Evolutionary conservation across 2,113 vertebrate genomes (phyloP), one percentile per base, ranked within the genome.

Genomic region (Lipophrys pholis): DNA sequence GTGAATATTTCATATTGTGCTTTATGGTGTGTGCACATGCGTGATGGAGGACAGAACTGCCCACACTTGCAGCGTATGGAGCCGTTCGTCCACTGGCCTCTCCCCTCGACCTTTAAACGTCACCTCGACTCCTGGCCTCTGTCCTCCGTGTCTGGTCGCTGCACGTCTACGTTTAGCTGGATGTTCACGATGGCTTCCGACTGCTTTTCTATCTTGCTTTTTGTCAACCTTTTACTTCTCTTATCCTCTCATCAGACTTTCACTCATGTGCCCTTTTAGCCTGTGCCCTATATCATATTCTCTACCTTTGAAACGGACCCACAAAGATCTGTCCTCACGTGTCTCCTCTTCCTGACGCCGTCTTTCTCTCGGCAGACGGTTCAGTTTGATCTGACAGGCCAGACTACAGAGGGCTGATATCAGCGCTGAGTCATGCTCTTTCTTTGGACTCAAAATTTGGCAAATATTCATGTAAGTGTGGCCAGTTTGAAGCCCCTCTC

Each of bases 1-100:
- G 81, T 91, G 80, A 92, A 92, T 92, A 92, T 92, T 91, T 92
- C 63, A 92, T 91, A 71, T 14, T 39, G 66, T 62, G 62, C 76
- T 77, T 82, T 76, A 65, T 61, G 80, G 69, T 70, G 71, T 61
- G 62, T 49, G 51, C 76, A 78, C 69, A 69, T 78, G 71, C 69
- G 39, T 57, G 66, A 66, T 70, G 76, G 40, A 39, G 75, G 52
- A n/a, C 69, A 55, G 36, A 53, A 67, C 45, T 45, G 72, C 40
- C 74, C 68, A 12, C 17, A 41, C 35, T 58, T 6, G 6, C 10
- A 46, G 49, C n/a, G 45, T 30, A 42, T 58, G 61, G 35, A 55
- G 74, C 50, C 30, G 58, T 52, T 77, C 49, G 40, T 64, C 21
- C 6, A n/a, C 14, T 41, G 50, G 59, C 51, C 56, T 63, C 76